phyloP scores from a whole-genome alignment of 2,113 vertebrate genomes.

The Fulica atra region DNA sequence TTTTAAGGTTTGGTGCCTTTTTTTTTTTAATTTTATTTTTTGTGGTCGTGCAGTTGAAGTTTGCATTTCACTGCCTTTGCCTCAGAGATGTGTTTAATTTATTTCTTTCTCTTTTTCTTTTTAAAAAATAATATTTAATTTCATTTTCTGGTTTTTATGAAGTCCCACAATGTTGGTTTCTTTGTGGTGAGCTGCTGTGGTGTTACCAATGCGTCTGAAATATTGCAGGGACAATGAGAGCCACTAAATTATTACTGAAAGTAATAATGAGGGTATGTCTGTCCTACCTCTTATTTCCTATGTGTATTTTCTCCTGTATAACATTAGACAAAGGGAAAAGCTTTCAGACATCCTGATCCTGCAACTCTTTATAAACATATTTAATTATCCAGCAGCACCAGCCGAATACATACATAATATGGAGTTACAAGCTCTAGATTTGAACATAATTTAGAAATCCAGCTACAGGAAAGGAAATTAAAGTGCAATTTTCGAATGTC shows the following conservation, averaged over 20 bases:
- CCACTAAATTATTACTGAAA: background rate
- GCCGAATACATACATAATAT: background rate
- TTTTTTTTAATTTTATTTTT: too few species aligned
- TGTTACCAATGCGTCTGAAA: background rate
- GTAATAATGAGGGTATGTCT: background rate
- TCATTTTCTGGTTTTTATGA: background rate
- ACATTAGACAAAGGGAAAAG: background rate
- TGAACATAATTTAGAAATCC: rapidly evolving
- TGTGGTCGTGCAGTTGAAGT: background rate
- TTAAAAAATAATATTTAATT: background rate
- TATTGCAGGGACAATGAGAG: background rate
- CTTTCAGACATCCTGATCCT: background rate
- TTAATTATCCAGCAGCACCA: background rate
- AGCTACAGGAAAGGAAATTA: background rate
- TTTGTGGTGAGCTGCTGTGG: background rate
- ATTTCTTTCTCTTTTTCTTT: background rate
- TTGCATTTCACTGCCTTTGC: background rate
- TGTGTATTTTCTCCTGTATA: background rate
- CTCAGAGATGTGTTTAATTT: background rate
- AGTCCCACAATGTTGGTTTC: background rate
- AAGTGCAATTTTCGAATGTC: background rate
- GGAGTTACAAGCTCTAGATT: background rate
- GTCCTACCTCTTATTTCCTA: background rate
- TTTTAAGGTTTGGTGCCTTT: background rate
- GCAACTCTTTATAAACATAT: background rate